These are phyloP conservation scores for Drosophila cognata DNA, from an alignment of 2,888 invertebrate genomes.

Conservation along the genomic window DNA sequence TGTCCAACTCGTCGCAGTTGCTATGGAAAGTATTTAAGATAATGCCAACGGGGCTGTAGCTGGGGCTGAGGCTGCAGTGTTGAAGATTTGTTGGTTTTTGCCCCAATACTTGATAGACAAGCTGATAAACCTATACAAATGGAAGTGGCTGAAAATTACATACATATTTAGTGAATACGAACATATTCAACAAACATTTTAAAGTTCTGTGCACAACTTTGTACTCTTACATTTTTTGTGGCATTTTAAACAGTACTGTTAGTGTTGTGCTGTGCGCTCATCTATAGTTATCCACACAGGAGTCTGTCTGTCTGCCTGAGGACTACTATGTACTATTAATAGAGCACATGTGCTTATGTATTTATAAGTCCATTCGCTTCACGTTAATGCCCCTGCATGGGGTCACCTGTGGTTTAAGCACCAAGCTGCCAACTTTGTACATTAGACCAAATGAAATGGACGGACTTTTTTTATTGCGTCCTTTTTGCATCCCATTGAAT, in stretches of 20 bases:
- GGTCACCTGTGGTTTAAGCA: slow-evolving; percentile 53
- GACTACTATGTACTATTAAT: slow-evolving; percentile 36
- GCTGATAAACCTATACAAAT: background rate
- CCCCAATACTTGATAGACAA: background rate
- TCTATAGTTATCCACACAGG: slow-evolving; percentile 11
- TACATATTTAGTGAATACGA: background rate
- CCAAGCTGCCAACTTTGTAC: slow-evolving; percentile 53
- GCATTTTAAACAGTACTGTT: slow-evolving; percentile 19
- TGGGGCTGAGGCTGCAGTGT: background rate
- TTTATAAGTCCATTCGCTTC: slow-evolving; percentile 55
- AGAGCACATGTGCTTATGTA: slow-evolving; percentile 48
- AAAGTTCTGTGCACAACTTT: slow-evolving; percentile 7
- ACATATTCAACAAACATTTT: background rate
- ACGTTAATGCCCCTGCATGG: slow-evolving; percentile 33
- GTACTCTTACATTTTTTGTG: slow-evolving; percentile 25
- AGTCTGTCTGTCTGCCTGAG: slow-evolving; percentile 22
- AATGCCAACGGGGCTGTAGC: slow-evolving; percentile 10
- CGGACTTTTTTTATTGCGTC: slow-evolving; percentile 27
- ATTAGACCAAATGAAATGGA: slow-evolving; percentile 61
- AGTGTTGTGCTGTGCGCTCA: background rate
- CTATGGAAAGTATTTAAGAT: slow-evolving; percentile 57
- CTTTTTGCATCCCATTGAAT: slow-evolving; percentile 52
- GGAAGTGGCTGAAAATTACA: background rate
- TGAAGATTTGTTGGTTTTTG: slow-evolving; percentile 5
- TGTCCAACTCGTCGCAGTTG: slow-evolving; percentile 65